A percentile compares a stretch with the other conserved stretches of the same genome.
phyloP scores from a whole-genome alignment of 1,140 invertebrate genomes.

The Anastatus disparis region DNA sequence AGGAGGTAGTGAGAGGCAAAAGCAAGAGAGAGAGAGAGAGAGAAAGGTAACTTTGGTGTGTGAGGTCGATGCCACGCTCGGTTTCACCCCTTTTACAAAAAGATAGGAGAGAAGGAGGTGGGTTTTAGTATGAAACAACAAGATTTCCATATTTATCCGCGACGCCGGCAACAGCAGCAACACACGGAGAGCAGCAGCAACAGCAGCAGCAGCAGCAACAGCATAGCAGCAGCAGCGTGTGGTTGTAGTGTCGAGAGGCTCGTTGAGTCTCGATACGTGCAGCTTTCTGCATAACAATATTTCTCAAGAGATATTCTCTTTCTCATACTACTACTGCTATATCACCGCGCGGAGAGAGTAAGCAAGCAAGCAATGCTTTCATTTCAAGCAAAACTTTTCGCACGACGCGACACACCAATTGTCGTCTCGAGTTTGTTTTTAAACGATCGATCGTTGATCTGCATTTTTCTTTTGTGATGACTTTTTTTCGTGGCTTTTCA shows the following conservation, averaged over 20 bases:
- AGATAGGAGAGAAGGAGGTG: no score
- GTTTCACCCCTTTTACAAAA: conserved; percentile 46
- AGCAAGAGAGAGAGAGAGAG: conserved; percentile 45
- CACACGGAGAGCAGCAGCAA: no score
- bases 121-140: conserved; percentile 57
- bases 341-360: no score
- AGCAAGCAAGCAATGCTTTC: no score
- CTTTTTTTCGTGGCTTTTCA: no score
- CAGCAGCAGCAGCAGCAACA: no score
- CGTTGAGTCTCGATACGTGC: conserved; percentile 33
- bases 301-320: conserved; percentile 42
- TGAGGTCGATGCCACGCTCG: conserved; percentile 47
- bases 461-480: background rate
- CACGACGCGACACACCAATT: no score
- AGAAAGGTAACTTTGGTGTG: background rate
- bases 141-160: conserved; percentile 62
- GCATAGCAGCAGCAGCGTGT: background rate
- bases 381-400: no score
- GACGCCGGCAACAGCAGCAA: no score
- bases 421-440: no score
- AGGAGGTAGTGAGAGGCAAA: conserved; percentile 38
- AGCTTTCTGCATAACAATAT: conserved; percentile 37
- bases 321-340: no score
- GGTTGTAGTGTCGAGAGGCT: conserved; percentile 17
- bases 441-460: background rate